A percentile compares a stretch with the other conserved stretches of the same genome.
Conservation (phyloP, 2,888 invertebrate species). For the Exocentrus adspersus region DNA sequence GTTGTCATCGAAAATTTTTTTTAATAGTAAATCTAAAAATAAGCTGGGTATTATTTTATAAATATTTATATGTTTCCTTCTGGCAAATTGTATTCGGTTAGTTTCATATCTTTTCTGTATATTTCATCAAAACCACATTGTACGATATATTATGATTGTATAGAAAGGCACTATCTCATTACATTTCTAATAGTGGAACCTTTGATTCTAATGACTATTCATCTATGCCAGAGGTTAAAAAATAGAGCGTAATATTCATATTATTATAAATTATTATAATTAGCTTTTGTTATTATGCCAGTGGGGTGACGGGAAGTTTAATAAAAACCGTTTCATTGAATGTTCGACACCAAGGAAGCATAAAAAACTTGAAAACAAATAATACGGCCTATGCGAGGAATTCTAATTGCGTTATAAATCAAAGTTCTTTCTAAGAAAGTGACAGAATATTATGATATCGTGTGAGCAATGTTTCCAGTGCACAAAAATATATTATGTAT, state of each 20-base stretch:
- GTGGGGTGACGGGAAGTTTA: constrained; percentile 15
- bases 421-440: constrained; percentile 5
- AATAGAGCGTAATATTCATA: constrained; percentile 38
- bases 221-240: constrained; percentile 35
- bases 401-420: constrained; percentile 21
- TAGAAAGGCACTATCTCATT: too few species aligned
- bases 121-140: too few species aligned
- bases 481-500: too few species aligned
- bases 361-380: constrained; percentile 1
- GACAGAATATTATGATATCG: background rate
- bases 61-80: too few species aligned
- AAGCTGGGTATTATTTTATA: too few species aligned
- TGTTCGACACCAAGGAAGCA: background rate
- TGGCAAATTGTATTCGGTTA: too few species aligned
- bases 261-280: constrained; percentile 31
- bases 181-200: background rate
- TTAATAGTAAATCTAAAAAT: too few species aligned
- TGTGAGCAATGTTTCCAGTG: constrained; percentile 1
- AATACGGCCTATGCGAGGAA: background rate
- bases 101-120: too few species aligned
- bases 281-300: constrained; percentile 29
- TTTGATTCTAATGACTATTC: constrained; percentile 9
- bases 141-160: too few species aligned
- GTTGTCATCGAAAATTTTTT: too few species aligned
- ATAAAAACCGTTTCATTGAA: constrained; percentile 6